phyloP scores from a whole-genome alignment of 2,113 vertebrate species.

The Macrotus californicus region DNA sequence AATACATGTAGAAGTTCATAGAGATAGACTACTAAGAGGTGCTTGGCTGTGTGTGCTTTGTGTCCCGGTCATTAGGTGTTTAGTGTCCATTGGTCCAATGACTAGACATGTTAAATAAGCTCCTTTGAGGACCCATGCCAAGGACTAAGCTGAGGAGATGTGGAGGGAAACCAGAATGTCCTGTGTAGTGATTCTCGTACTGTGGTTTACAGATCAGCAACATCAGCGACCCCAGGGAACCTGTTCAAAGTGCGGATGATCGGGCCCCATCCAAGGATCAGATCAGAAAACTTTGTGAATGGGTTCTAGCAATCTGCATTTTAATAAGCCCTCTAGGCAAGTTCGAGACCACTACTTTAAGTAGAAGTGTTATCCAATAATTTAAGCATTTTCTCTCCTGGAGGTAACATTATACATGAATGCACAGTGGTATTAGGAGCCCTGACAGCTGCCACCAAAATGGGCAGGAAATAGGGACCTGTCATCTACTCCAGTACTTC shows the following conservation, averaged over 20 bases:
- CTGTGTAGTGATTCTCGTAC: not conserved
- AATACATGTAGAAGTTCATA: not conserved
- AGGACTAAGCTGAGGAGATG: not conserved
- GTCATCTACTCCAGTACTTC: not conserved
- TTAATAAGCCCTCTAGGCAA: not conserved
- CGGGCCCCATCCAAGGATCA: not conserved
- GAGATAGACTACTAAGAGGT: not conserved
- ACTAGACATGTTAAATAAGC: not conserved
- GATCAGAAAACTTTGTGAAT: not conserved
- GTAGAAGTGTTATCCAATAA: not conserved
- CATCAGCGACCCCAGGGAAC: not conserved
- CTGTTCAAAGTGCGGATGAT: not conserved
- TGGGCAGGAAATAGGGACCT: not conserved
- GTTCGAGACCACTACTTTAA: not conserved
- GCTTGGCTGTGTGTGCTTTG: not conserved
- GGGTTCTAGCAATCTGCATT: not conserved
- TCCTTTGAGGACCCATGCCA: not conserved
- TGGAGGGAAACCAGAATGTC: not conserved
- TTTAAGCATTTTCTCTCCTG: not conserved
- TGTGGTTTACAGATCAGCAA: not conserved
- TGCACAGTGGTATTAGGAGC: not conserved
- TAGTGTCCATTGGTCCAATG: not conserved
- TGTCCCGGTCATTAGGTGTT: not conserved
- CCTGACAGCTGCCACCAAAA: not conserved
- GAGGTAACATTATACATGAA: not conserved